Evolutionary conservation across 2,113 vertebrate genomes (phyloP).

Genomic region (Turdus rufiventris): DNA sequence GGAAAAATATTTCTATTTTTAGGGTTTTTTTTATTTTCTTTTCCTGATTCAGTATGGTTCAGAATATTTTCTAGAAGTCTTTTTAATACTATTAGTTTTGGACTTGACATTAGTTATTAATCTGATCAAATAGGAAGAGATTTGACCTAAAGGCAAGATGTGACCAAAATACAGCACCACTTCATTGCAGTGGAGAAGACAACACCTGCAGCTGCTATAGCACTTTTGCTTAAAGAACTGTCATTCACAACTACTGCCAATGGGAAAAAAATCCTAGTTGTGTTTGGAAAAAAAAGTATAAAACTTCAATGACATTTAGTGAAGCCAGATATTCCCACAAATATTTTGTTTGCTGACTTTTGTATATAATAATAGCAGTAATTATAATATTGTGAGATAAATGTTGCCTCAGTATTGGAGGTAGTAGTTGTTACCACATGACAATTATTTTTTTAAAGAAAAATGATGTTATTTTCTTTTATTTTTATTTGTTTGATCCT

Average conservation of each 20-base stretch:
- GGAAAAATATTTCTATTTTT: neutral
- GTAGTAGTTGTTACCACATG: neutral
- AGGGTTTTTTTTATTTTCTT: fast-evolving
- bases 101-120: neutral
- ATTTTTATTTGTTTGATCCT: neutral
- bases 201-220: neutral
- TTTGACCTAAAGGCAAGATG: neutral
- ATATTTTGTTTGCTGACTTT: neutral
- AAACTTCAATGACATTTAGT: neutral
- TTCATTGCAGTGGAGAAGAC: neutral
- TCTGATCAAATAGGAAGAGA: neutral
- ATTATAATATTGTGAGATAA: neutral
- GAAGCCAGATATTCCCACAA: neutral
- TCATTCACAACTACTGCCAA: neutral
- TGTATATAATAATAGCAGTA: neutral
- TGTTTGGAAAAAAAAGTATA: neutral
- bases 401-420: neutral
- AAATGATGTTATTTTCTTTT: fast-evolving
- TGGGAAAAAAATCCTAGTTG: neutral
- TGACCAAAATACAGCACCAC: neutral
- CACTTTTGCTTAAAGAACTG: neutral
- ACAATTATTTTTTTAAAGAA: neutral
- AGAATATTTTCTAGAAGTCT: neutral
- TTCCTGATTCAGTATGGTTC: neutral
- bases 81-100: neutral